Base-by-base conservation (phyloP, 2,797 vertebrate species). In the Dipus sagitta region DNA sequence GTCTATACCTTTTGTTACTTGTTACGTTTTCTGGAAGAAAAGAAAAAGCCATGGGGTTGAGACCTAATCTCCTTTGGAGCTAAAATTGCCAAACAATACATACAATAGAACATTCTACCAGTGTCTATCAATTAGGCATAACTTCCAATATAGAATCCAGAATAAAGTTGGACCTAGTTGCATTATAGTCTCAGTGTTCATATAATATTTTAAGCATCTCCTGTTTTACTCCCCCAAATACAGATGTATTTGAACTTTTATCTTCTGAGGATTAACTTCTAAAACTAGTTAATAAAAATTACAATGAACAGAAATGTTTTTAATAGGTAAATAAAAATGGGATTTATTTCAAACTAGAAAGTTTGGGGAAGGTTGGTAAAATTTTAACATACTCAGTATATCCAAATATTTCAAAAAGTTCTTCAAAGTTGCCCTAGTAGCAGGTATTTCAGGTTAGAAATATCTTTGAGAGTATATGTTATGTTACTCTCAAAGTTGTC, bases 381-480 rank as follows among this genome's bases (percentile, higher is more conserved):
- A 82, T 95, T 95, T 95, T 95, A 92, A 90, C 85, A 6, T 62
- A 24, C n/a, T 96, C 42, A 70, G 30, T 65, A 85, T 92, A 95
- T 86, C 72, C 88, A 95, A 96, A 96, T 95, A 97, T 95, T 97
- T 95, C 93, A 88, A 96, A 96, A 96, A 85, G 8, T 79, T 95
- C 82, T 91, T 91, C 77, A 42, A 95, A 94, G 94, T 95, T 97
- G 23, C 79, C 74, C 95, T 94, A 95, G 92, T 54, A 96, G 93
- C 95, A 95, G 88, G 32, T 94, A 95, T 84, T 95, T 91, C 84
- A 80, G 26, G 67, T 88, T 92, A 94, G 95, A 96, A 95, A 94
- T 95, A 94, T 94, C 92, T 93, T 95, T 72, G 54, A 94, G 82
- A 93, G 95, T 96, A 80, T 90, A 94, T 94, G 82, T 90, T 95